These are phyloP conservation scores for Poecilia gillii DNA, from an alignment of 2,797 vertebrate genomes.

Conservation along the genomic window DNA sequence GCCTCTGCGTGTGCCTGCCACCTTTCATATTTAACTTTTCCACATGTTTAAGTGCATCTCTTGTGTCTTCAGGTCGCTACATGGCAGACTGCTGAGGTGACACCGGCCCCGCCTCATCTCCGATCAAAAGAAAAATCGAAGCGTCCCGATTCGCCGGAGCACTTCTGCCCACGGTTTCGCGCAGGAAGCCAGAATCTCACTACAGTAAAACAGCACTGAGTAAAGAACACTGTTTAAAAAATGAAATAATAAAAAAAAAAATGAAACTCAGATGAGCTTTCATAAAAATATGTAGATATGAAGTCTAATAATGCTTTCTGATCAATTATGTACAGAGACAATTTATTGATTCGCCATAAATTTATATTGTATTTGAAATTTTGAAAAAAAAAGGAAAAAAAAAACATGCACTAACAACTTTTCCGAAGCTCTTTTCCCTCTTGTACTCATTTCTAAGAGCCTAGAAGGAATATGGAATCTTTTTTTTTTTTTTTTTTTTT, in stretches of 20 bases:
- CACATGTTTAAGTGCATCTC: not conserved
- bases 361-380: slow-evolving; percentile 82
- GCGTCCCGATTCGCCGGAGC: slow-evolving; percentile 55
- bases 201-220: slow-evolving; percentile 93
- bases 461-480: slow-evolving; percentile 42
- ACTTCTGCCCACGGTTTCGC: slow-evolving; percentile 73
- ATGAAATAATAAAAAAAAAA: slow-evolving; percentile 9
- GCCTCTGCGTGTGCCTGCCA: not conserved
- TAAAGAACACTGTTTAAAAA: slow-evolving; percentile 87
- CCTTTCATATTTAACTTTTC: not conserved
- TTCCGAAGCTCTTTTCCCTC: slow-evolving; percentile 65
- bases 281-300: slow-evolving; percentile 75
- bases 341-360: slow-evolving; percentile 76
- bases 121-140: slow-evolving; percentile 55
- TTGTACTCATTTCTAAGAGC: slow-evolving; percentile 40
- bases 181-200: slow-evolving; percentile 79
- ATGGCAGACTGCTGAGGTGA: slow-evolving; percentile 94
- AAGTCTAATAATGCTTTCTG: slow-evolving; percentile 78
- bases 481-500: not conserved
- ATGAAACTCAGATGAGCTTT: slow-evolving; percentile 66
- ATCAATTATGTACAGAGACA: slow-evolving; percentile 84
- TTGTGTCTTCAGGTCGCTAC: slow-evolving; percentile 88
- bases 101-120: slow-evolving; percentile 45
- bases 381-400: slow-evolving; percentile 75
- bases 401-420: slow-evolving; percentile 84